Conservation (phyloP, 2,113 vertebrate species). For the Brachypodius melanocephalos region DNA sequence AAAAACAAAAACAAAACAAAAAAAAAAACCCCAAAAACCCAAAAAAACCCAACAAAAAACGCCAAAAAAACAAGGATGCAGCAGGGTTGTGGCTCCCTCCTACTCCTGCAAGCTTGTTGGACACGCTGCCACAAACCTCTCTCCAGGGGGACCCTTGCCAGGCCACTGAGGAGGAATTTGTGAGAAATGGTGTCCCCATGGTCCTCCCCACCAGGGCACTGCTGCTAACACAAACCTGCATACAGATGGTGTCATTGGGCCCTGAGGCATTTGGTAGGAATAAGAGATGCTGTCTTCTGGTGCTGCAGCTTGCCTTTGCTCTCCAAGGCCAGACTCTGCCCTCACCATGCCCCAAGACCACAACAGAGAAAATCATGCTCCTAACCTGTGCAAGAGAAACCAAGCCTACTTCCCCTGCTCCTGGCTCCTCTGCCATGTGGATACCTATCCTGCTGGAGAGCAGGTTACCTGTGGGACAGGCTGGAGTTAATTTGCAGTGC, state of each 20-base stretch:
- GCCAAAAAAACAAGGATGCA: not conserved
- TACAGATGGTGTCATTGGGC: not conserved
- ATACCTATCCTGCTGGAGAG: not conserved
- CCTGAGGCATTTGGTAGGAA: fast-evolving
- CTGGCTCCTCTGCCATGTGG: not conserved
- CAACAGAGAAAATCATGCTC: not conserved
- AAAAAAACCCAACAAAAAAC: too few species aligned
- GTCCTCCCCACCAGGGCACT: not conserved
- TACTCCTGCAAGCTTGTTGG: fast-evolving
- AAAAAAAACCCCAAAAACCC: too few species aligned
- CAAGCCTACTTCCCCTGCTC: not conserved
- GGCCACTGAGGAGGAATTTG: not conserved
- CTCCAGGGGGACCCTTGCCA: not conserved
- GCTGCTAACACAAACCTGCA: not conserved
- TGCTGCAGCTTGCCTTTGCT: not conserved
- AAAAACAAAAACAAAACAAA: too few species aligned
- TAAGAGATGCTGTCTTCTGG: not conserved
- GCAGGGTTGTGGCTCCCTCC: not conserved
- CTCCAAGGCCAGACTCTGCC: not conserved
- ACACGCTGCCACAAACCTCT: not conserved
- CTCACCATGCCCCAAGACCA: fast-evolving
- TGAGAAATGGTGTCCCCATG: not conserved
- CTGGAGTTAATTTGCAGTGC: not conserved
- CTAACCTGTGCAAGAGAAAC: not conserved
- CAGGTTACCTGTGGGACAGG: not conserved